Base-by-base conservation (phyloP, 1,140 invertebrate species). In the Sycophila sp. region DNA sequence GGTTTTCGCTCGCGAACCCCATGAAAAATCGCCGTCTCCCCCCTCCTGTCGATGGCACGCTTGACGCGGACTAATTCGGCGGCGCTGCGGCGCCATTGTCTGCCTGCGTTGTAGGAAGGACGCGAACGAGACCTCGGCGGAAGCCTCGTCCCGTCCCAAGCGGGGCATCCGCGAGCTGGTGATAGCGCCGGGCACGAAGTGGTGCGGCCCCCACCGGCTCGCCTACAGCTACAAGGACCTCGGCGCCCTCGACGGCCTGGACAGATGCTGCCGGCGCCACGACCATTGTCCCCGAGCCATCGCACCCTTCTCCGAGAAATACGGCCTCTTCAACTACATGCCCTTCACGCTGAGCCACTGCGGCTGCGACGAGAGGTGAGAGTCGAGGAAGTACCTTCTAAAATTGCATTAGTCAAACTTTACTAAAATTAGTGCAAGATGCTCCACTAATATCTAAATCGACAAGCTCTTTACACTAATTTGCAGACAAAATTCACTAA, bases 341-440 rank as follows among this genome's bases (percentile, higher is more conserved):
- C 92, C 94, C 36, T 94, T 93, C 85, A 96, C 94, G 7, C 84
- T 96, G n/a, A 94, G 92, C 65, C 93, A 95, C 79, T 97, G 95
- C 84, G 87, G 86, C 58, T 96, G 95, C 83, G 95, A 97, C 87
- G 89, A 89, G 83, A 94, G 92, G 94, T 95, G 88, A 86, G 87
- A 63, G n/a, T n/a, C n/a, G n/a, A n/a, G n/a, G n/a, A n/a, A n/a
- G n/a, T n/a, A n/a, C n/a, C n/a, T n/a, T n/a, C n/a, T n/a, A n/a
- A n/a, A n/a, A n/a, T n/a, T n/a, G n/a, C n/a, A n/a, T n/a, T n/a
- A n/a, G n/a, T n/a, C n/a, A n/a, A n/a, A n/a, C n/a, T n/a, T n/a
- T n/a, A n/a, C n/a, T n/a, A n/a, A n/a, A n/a, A n/a, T n/a, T n/a
- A n/a, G n/a, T n/a, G n/a, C n/a, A n/a, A n/a, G n/a, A n/a, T n/a